Conservation (phyloP, 2,797 vertebrate genomes). For the Rhincodon typus region DNA sequence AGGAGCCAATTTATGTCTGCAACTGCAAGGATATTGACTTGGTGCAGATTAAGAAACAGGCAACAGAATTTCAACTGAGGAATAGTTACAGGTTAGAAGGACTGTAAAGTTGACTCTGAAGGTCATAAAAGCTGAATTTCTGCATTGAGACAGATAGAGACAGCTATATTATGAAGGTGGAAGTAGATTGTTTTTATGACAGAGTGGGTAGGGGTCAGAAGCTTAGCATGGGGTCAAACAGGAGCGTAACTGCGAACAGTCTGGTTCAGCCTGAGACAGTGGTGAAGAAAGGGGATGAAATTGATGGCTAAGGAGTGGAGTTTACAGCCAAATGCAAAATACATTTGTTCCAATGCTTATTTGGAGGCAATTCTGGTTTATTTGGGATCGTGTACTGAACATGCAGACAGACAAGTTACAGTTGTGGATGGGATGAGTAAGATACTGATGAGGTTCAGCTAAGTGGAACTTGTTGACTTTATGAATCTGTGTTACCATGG, state of each 20-base stretch:
- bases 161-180: too few relatives aligned
- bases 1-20: not conserved
- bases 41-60: not conserved
- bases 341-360: too few relatives aligned
- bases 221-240: not conserved
- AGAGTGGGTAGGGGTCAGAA: not conserved
- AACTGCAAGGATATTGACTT: not conserved
- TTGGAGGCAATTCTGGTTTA: not conserved
- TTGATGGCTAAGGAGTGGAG: too few relatives aligned
- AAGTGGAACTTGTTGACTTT: not conserved
- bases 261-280: not conserved
- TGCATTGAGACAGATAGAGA: too few relatives aligned
- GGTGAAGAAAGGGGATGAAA: not conserved
- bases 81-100: not conserved
- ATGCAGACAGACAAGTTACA: not conserved
- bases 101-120: not conserved
- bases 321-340: too few relatives aligned
- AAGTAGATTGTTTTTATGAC: not conserved
- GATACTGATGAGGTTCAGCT: not conserved
- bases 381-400: not conserved
- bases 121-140: not conserved
- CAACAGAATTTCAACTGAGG: not conserved
- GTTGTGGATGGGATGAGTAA: not conserved
- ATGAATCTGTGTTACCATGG: too few relatives aligned
- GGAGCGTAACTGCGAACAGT: not conserved